Base-by-base conservation (phyloP, 2,797 vertebrate genomes). In the Neoniphon sammara region DNA sequence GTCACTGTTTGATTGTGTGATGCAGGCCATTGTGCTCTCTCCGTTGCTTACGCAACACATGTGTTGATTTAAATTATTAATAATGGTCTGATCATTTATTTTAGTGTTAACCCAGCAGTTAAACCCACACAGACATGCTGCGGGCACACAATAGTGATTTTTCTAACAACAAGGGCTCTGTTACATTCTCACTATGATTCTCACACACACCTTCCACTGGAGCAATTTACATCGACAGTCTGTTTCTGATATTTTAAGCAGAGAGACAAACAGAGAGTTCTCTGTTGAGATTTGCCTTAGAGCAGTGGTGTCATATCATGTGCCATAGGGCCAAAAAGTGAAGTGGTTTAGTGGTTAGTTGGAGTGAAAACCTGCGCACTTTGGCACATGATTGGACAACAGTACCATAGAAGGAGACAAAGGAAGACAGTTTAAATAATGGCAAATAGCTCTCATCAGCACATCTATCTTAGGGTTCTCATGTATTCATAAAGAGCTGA, bases 31-130 rank as follows among this genome's bases (percentile, higher is more conserved):
- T 72, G 64, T 53, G 74, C 53, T 79, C 5, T 73, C 80, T 61
- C 34, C 50, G 81, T 81, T 87, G 69, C 73, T 54, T 66, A 62
- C 55, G 64, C 65, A 89, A 81, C 50, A 62, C 47, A 23, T 67
- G 52, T 15, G 59, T 67, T 71, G 66, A 46, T 77, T 77, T 87
- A n/a, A 88, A 89, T 85, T 78, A 88, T 90, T 88, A 76, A 91
- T 78, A 62, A 80, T n/a, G 56, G 14, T 59, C 53, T 53, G 80
- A 58, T 59, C 18, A 61, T 52, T 74, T 69, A 83, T 81, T 80
- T 83, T 54, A 71, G 27, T 39, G 66, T 30, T 74, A 82, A 60
- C 49, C 46, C 57, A 58, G 21, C 36, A 5, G 55, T 23, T 60
- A 64, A 34, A 76, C 58, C 5, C 66, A 39, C 52, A 72, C 15